Evolutionary conservation across 92 coral and sea anemone species (phyloP), one percentile per base, ranked within the genome.

Genomic region (Zoanthus gigantus): DNA sequence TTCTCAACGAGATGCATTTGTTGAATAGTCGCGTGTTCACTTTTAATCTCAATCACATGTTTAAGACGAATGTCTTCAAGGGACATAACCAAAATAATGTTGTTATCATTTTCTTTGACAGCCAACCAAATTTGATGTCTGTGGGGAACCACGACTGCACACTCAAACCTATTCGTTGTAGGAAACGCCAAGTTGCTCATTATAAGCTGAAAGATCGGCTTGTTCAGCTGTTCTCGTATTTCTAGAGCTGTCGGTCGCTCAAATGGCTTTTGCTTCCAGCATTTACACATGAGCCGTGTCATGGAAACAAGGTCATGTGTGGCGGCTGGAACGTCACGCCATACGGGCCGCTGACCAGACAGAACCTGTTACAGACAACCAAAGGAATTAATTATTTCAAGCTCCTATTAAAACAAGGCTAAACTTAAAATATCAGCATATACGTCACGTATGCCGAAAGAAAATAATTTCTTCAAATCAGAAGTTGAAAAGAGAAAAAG

Each of bases 151-250:
- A 44, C 32, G 12, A 73, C 46, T 34, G 23, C 52, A 13, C 84
- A 80, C 74, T 80, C 42, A 29, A 80, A 68, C 84, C 65, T 47
- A 31, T 5, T 44, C 65, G 23, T 80, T 54, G 72, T 8, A 17
- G 73, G 84, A 61, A 80, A 80, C 32, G 84, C 84, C 57, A 60
- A 32, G 30, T 80, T 80, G 74, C 73, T 80, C 84, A 80, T 80
- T 5, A 80, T 72, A 45, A 80, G 84, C 56, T 66, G 74, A 42
- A 61, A 63, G 4, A 80, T 69, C 0, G 84, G 74, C 72, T 47
- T 80, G 34, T 52, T 73, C 73, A 80, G 56, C 28, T 80, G 73
- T 42, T 61, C 84, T 9, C 84, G 84, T 65, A 73, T 44, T 17
- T 80, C 56, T 31, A 63, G 30, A 34, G 84, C 84, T 29, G 84